These are phyloP conservation scores for Eledone cirrhosa DNA, from an alignment of 2,888 invertebrate species.

Conservation along the genomic window DNA sequence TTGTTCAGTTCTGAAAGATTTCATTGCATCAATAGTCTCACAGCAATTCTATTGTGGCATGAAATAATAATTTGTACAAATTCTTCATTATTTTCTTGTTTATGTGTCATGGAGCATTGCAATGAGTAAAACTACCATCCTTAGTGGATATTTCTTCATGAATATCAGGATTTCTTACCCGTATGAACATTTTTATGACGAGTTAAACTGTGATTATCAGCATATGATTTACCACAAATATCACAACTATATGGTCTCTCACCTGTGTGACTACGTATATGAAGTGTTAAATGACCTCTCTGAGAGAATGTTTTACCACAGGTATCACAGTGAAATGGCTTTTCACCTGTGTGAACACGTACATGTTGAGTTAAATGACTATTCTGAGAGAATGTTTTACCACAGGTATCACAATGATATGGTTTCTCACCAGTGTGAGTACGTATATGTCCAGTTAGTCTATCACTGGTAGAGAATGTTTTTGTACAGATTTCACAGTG, in stretches of 20 bases:
- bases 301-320: neutral
- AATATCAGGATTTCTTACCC: neutral
- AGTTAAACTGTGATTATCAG: slow-evolving; percentile 10
- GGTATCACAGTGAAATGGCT: neutral
- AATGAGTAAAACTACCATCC: neutral
- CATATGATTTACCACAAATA: neutral
- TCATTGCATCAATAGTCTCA: too few relatives aligned
- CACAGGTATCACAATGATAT: neutral
- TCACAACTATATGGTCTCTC: neutral
- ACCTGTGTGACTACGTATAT: neutral
- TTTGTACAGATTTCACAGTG: neutral
- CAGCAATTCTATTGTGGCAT: too few relatives aligned
- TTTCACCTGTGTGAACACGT: slow-evolving; percentile 1
- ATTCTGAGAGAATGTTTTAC: slow-evolving; percentile 1
- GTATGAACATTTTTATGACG: neutral
- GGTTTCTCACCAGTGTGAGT: slow-evolving; percentile 7
- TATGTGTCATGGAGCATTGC: too few relatives aligned
- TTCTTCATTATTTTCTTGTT: too few relatives aligned
- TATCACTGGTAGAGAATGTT: neutral
- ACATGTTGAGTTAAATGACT: neutral
- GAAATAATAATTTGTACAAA: too few relatives aligned
- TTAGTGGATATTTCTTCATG: neutral
- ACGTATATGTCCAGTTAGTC: neutral
- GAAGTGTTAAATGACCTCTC: neutral
- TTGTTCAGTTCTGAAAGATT: too few relatives aligned